Evolutionary conservation across 2,888 invertebrate species (phyloP), one percentile per base, ranked within the genome.

Genomic region (Netelia inedita): DNA sequence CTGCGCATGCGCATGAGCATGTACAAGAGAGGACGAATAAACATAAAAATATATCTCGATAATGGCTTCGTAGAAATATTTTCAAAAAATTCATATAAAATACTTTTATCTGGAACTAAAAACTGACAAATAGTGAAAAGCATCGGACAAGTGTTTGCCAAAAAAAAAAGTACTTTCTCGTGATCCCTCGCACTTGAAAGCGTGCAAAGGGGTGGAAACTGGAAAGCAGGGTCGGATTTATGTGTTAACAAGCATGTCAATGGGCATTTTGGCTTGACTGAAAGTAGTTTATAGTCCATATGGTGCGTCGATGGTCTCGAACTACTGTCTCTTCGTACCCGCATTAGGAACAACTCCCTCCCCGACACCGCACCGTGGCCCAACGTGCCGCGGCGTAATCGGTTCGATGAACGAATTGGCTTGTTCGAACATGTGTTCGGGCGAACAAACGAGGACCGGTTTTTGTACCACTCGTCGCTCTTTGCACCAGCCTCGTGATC

Each of bases 271-370:
- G 65, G 79, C 61, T 72, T 57, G 83, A 85, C 83, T 66, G 65
- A 76, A 85, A 87, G 86, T 83, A 87, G 88, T 88, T 90, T 89
- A 87, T 87, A 88, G 86, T 76, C 89, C 91, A 90, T 89, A 90
- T 91, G 90, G 89, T 81, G 86, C 86, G 35, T 81, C 86, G 80
- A 87, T 87, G 87, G 84, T 87, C 72, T 76, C 75, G 35, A 35
- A 35, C 35, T 35, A 35, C 63, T 57, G 55, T 41, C n/a, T 21
- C 71, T 41, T 41, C 19, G 35, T 53, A 50, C 35, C 5, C 19
- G 6, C 73, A 43, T 63, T 74, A 53, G 23, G 74, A 23, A 50
- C 72, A 65, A 73, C 55, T 43, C 63, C 63, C 63, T 43, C 66
- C 66, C 53, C 23, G 35, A 72, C 57, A 41, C 74, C 55, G 72